These are phyloP conservation scores for Drosophila sproati DNA, from an alignment of 1,140 invertebrate species.

Conservation along the genomic window DNA sequence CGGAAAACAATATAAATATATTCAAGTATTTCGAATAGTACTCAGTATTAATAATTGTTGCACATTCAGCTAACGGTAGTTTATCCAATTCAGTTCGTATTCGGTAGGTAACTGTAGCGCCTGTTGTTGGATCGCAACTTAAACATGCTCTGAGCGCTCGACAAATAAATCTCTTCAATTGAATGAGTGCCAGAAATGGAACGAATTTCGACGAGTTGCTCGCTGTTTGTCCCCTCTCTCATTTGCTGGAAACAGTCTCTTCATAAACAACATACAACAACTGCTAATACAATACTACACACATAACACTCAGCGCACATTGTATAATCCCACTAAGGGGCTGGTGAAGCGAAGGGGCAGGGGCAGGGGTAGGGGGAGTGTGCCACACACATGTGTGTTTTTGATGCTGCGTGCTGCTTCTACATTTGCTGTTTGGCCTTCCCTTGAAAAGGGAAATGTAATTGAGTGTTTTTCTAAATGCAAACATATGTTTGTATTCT, in stretches of 20 bases:
- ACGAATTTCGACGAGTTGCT: constrained; percentile 55
- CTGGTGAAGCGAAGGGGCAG: constrained; percentile 8
- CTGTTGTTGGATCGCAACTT: constrained; percentile 67
- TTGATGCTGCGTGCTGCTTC: constrained; percentile 33
- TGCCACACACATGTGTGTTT: constrained; percentile 5
- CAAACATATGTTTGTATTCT: constrained; percentile 29
- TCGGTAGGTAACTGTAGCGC: constrained; percentile 45
- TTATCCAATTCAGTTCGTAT: constrained; percentile 3
- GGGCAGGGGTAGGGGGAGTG: background rate
- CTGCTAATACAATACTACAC: background rate
- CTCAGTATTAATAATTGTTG: constrained; percentile 32
- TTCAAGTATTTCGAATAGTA: constrained; percentile 20
- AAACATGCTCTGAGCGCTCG: constrained; percentile 31
- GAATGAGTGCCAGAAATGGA: constrained; percentile 68
- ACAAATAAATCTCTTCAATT: constrained; percentile 78
- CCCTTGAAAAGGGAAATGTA: constrained; percentile 80
- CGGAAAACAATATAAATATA: constrained; percentile 18
- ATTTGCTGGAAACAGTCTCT: constrained; percentile 34
- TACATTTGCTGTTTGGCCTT: constrained; percentile 54
- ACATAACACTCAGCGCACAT: constrained; percentile 45
- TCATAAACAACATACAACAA: constrained; percentile 54
- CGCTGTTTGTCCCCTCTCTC: constrained; percentile 33
- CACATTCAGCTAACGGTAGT: constrained; percentile 14
- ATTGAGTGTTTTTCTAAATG: constrained; percentile 76
- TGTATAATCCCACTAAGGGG: constrained; percentile 52